These are phyloP conservation scores for Osmoderma eremita DNA, from an alignment of 2,888 invertebrate species.

Conservation along the genomic window DNA sequence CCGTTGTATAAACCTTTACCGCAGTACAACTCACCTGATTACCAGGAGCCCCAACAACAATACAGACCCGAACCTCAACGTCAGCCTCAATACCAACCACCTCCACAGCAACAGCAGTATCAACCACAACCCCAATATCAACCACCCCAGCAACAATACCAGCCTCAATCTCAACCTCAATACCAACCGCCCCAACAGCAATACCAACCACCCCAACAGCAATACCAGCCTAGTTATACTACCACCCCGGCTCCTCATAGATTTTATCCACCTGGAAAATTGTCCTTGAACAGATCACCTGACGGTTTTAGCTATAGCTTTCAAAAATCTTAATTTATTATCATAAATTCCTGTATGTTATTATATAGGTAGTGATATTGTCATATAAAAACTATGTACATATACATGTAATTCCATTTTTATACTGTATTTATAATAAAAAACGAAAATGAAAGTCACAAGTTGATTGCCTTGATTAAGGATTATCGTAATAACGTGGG, in stretches of 20 bases:
- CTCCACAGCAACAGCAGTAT: constrained; percentile 65
- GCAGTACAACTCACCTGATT: constrained; percentile 65
- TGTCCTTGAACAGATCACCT: constrained; percentile 85
- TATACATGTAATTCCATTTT: constrained; percentile 25
- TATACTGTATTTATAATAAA: constrained; percentile 34
- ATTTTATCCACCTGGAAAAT: constrained; percentile 87
- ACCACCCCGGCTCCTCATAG: constrained; percentile 78
- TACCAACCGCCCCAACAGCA: constrained; percentile 58
- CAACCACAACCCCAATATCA: constrained; percentile 57
- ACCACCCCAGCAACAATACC: constrained; percentile 52
- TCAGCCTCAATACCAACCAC: constrained; percentile 61
- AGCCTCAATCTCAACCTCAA: constrained; percentile 61
- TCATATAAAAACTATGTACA: constrained; percentile 21
- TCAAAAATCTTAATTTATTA: constrained; percentile 67
- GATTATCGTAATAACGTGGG: constrained; percentile 1
- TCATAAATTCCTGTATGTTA: constrained; percentile 25
- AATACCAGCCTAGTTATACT: constrained; percentile 65
- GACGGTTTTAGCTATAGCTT: constrained; percentile 90
- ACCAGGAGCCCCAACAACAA: constrained; percentile 63
- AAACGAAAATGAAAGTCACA: constrained; percentile 47
- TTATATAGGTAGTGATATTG: constrained; percentile 21
- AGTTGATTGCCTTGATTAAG: constrained; percentile 46
- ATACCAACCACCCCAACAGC: constrained; percentile 51
- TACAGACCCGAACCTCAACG: constrained; percentile 64
- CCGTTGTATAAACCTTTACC: constrained; percentile 68